These are phyloP conservation scores for Valencia hispanica DNA, from an alignment of 2,797 vertebrate genomes.

Conservation along the genomic window DNA sequence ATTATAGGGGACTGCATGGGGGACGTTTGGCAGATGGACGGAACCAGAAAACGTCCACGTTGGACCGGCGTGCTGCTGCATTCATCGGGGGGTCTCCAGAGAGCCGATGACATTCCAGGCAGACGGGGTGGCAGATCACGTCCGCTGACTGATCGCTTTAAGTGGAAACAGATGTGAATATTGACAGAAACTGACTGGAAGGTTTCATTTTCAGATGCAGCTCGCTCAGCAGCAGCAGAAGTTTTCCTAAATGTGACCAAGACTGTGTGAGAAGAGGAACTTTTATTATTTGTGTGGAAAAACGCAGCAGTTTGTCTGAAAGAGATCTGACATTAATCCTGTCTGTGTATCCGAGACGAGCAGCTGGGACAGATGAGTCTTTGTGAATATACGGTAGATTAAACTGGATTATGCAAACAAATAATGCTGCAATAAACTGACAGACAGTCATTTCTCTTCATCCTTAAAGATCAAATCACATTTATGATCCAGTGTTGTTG, in stretches of 20 bases:
- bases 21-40: background rate
- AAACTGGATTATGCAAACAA: slow-evolving; percentile 5
- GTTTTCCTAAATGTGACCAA: background rate
- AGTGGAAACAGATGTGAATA: slow-evolving; percentile 49
- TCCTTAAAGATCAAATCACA: slow-evolving; percentile 1
- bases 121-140: slow-evolving; percentile 46
- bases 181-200: slow-evolving; percentile 61
- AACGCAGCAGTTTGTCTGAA: slow-evolving; percentile 33
- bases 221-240: slow-evolving; percentile 21
- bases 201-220: slow-evolving; percentile 41
- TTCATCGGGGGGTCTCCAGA: slow-evolving; percentile 28
- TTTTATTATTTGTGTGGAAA: slow-evolving; percentile 29
- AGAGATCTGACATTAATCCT: slow-evolving; percentile 57
- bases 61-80: slow-evolving; percentile 14
- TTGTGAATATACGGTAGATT: slow-evolving; percentile 19
- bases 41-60: background rate
- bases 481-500: background rate
- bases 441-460: background rate
- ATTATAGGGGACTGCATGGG: background rate
- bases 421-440: background rate
- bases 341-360: slow-evolving; percentile 28
- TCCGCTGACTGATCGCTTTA: slow-evolving; percentile 38
- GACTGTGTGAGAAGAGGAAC: slow-evolving; percentile 1
- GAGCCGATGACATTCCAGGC: slow-evolving; percentile 56
- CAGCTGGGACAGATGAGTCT: slow-evolving; percentile 24